Evolutionary conservation across 2,797 vertebrate genomes (phyloP).

Genomic region (Lycodopsis pacificus): DNA sequence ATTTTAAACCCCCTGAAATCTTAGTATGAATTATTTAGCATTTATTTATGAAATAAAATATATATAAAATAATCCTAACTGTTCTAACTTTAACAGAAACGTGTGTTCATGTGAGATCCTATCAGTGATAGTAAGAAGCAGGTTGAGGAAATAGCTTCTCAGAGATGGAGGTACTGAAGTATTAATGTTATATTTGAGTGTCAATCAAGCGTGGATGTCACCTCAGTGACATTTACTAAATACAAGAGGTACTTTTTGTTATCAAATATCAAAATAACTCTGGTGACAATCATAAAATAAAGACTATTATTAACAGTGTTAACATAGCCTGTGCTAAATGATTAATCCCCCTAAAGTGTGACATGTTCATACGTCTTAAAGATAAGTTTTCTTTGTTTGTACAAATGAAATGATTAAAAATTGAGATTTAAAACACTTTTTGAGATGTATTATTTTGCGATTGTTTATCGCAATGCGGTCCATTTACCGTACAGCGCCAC

Average conservation of each 20-base stretch:
- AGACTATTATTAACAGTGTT: background rate
- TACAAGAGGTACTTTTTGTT: background rate
- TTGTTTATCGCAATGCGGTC: background rate
- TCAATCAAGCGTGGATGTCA: background rate
- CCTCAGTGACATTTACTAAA: background rate
- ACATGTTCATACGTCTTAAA: background rate
- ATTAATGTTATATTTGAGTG: background rate
- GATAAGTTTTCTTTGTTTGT: background rate
- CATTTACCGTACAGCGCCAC: conserved; percentile 3
- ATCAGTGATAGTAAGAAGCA: background rate
- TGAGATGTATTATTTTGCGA: background rate
- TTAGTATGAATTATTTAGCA: background rate
- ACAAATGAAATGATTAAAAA: background rate
- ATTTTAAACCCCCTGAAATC: background rate
- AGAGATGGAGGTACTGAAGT: background rate
- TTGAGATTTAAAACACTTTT: conserved; percentile 3
- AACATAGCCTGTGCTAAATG: background rate
- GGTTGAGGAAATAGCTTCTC: background rate
- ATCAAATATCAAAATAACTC: background rate
- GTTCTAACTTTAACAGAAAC: too few species aligned
- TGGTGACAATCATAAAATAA: background rate
- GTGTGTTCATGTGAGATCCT: background rate
- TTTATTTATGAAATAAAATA: background rate
- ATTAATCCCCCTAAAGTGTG: background rate
- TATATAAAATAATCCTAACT: background rate